Conservation (phyloP, 2,888 invertebrate genomes). For the Bruchidius siliquastri region DNA sequence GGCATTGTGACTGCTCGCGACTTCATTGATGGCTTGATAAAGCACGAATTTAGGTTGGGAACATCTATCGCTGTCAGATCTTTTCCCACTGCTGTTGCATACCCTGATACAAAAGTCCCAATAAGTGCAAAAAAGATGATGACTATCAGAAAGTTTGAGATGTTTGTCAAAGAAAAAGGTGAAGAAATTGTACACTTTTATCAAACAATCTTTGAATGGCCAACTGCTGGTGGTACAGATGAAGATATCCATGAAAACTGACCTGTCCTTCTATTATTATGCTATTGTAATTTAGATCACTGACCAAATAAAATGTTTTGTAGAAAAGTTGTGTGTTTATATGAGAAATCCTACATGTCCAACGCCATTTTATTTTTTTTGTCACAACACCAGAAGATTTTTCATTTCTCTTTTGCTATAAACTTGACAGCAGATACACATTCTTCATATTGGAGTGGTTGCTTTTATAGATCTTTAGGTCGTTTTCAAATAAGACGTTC, state of each 20-base stretch:
- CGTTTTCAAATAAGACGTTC: neutral
- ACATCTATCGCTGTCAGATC: neutral
- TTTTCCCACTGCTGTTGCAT: neutral
- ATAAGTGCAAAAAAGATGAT: neutral
- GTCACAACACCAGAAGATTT: neutral
- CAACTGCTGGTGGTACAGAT: neutral
- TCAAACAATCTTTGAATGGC: neutral
- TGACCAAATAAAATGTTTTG: neutral
- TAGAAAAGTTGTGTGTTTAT: neutral
- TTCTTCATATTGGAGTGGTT: neutral
- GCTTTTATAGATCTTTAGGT: neutral
- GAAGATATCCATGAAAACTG: neutral
- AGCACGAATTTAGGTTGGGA: neutral
- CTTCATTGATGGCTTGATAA: neutral
- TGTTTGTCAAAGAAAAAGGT: neutral
- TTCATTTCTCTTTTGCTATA: neutral
- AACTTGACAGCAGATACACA: neutral
- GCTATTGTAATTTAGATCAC: neutral
- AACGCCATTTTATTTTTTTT: neutral
- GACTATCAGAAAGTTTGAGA: neutral
- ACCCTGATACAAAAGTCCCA: neutral
- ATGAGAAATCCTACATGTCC: neutral
- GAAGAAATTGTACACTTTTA: neutral
- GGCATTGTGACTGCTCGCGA: neutral
- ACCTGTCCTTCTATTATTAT: neutral